Conservation (phyloP, 2,113 vertebrate species). For the Epinephelus fuscoguttatus region DNA sequence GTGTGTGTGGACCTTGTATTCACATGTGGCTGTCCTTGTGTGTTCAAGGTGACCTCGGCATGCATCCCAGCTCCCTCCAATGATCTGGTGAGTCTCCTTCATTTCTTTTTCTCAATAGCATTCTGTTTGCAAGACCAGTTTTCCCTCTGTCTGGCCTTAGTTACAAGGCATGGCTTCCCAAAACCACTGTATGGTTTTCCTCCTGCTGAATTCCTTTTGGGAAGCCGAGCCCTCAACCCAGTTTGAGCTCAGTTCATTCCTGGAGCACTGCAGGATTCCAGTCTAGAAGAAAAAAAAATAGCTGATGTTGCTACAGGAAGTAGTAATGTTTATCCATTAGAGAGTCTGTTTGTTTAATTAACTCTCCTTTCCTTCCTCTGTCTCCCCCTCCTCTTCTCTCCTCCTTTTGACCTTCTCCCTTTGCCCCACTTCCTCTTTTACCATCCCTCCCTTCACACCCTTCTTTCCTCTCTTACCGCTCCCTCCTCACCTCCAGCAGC, state of each 20-base stretch:
- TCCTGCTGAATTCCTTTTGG: slow-evolving; percentile 57
- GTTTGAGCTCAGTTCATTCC: slow-evolving; percentile 62
- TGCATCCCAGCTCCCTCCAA: slow-evolving; percentile 86
- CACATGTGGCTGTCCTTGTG: slow-evolving; percentile 52
- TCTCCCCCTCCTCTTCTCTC: slow-evolving; percentile 21
- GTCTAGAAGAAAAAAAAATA: slow-evolving; percentile 3
- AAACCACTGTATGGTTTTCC: slow-evolving; percentile 60
- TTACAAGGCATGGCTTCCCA: slow-evolving; percentile 47
- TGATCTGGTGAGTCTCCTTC: slow-evolving; percentile 87
- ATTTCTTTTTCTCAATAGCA: slow-evolving; percentile 20
- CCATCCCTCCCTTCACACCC: slow-evolving; percentile 8
- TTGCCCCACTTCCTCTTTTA: slow-evolving; percentile 23
- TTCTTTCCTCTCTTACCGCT: not conserved
- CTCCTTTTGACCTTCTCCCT: slow-evolving; percentile 28
- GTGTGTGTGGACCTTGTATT: slow-evolving; percentile 7
- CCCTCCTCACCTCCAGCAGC: slow-evolving; percentile 63
- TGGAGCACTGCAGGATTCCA: slow-evolving; percentile 52
- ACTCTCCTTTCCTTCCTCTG: slow-evolving; percentile 67
- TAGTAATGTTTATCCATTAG: slow-evolving; percentile 72
- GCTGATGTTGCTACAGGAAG: slow-evolving; percentile 70
- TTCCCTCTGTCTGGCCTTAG: slow-evolving; percentile 25
- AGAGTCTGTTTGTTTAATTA: slow-evolving; percentile 79
- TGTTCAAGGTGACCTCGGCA: slow-evolving; percentile 86
- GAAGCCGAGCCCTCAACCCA: slow-evolving; percentile 48
- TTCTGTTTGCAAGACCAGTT: not conserved